Evolutionary conservation across 2,113 vertebrate species (phyloP).

Genomic region (Pachypanchax playfairii): DNA sequence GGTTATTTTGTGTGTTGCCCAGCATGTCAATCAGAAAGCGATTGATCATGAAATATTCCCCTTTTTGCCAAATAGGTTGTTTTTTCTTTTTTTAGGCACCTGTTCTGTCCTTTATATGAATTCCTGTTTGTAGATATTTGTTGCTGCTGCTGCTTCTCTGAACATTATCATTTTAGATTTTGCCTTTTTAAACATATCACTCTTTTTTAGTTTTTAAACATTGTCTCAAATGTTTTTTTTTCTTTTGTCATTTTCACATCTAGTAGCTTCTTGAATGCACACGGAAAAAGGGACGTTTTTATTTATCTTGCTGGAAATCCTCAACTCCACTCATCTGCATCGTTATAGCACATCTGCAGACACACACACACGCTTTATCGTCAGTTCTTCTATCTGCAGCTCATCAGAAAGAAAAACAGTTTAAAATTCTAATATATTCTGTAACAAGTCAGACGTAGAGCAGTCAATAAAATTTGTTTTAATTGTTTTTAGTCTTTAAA

Average conservation of each 20-base stretch:
- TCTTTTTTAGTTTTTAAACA: neutral
- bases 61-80: slow-evolving; percentile 55
- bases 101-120: slow-evolving; percentile 13
- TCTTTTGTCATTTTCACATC: neutral
- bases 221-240: neutral
- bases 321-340: neutral
- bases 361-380: slow-evolving; percentile 18
- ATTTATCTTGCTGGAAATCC: neutral
- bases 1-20: slow-evolving; percentile 52
- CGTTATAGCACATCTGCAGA: neutral
- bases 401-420: neutral
- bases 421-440: no score
- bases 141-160: slow-evolving; percentile 49
- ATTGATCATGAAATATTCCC: slow-evolving; percentile 3
- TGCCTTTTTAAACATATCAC: slow-evolving; percentile 37
- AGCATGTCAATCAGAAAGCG: slow-evolving; percentile 50
- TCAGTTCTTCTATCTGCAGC: neutral
- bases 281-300: slow-evolving; percentile 50
- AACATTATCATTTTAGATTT: slow-evolving; percentile 28
- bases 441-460: no score
- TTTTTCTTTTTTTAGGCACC: slow-evolving; percentile 7
- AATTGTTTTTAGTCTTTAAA: no score
- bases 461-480: no score
- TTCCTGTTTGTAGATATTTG: slow-evolving; percentile 5
- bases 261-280: slow-evolving; percentile 33